phyloP scores from a whole-genome alignment of 2,113 vertebrate species.

The Phalacrocorax brasilianus region DNA sequence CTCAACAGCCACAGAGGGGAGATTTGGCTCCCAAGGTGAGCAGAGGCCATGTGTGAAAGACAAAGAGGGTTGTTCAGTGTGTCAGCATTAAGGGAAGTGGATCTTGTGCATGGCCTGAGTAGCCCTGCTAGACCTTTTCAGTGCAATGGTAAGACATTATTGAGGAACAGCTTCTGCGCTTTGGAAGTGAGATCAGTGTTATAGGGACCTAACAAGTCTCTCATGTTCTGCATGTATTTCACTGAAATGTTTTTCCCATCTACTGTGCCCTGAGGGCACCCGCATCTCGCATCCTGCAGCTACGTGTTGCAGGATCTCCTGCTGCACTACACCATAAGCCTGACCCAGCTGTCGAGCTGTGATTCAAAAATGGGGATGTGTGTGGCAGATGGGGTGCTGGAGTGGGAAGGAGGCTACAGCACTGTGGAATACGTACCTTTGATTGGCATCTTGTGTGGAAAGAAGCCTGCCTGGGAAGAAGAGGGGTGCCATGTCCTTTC shows the following conservation, averaged over 20 bases:
- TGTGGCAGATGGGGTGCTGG: background rate
- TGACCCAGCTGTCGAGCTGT: background rate
- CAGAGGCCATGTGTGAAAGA: background rate
- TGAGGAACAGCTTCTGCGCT: background rate
- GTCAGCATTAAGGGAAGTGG: background rate
- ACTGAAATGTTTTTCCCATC: background rate
- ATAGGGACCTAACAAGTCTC: background rate
- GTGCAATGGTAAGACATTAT: background rate
- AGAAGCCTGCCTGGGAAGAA: background rate
- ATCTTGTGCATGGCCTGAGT: background rate
- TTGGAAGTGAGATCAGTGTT: background rate
- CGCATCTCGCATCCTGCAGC: background rate
- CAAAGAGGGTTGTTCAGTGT: background rate
- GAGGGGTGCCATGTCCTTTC: background rate
- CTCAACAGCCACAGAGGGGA: background rate
- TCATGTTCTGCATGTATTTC: background rate
- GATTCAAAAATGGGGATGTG: background rate
- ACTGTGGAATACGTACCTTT: background rate
- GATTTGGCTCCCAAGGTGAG: background rate
- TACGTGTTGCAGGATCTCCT: background rate
- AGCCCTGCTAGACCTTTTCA: background rate
- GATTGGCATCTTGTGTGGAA: background rate
- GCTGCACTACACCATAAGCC: background rate
- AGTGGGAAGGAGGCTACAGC: background rate
- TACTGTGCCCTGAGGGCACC: background rate